Base-by-base conservation (phyloP, 2,113 vertebrate species). In the Anolis carolinensis region DNA sequence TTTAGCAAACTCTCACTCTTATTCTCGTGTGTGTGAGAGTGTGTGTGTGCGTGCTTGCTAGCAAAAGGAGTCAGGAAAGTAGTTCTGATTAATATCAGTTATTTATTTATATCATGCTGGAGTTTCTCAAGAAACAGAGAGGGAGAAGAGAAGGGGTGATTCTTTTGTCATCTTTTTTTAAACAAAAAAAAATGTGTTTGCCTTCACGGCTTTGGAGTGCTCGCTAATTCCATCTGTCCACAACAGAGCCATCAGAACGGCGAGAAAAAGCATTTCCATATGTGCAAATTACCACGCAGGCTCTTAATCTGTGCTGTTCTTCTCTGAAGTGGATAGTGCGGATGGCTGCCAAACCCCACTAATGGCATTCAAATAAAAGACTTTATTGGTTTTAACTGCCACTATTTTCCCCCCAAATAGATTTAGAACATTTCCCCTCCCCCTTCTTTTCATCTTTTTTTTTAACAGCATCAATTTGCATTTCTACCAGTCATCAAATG, bases 151-250 rank as follows among this genome's bases (percentile, higher is more conserved):
- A 88, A 32, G 89, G 18, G 20, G 72, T 68, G 21, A 2, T 84
- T 88, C 85, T 89, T 89, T 86, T 91, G 70, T 86, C 85, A 81
- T 81, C 55, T 65, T 84, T 71, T 36, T 90, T 91, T 96, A 94
- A 96, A 96, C n/a, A 55, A 85, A 85, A 85, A n/a, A 80, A 86
- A 92, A 97, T 97, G 97, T 98, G 97, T 98, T 98, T 98, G 97
- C 96, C 97, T 99, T 98, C 97, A 97, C 97, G 96, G 97, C 97
- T 98, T 98, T 96, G 97, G 97, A 98, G 97, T 96, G 96, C 97
- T 97, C 95, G 95, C 97, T 98, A 97, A 98, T 98, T 98, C 98
- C 98, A 99, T 98, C 98, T 98, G 98, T 98, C 98, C 98, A 97
- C 98, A 97, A 97, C 97, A 98, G 97, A 98, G 98, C 96, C 97